Evolutionary conservation across 2,888 invertebrate genomes (phyloP).

Genomic region (Euclidia mi): DNA sequence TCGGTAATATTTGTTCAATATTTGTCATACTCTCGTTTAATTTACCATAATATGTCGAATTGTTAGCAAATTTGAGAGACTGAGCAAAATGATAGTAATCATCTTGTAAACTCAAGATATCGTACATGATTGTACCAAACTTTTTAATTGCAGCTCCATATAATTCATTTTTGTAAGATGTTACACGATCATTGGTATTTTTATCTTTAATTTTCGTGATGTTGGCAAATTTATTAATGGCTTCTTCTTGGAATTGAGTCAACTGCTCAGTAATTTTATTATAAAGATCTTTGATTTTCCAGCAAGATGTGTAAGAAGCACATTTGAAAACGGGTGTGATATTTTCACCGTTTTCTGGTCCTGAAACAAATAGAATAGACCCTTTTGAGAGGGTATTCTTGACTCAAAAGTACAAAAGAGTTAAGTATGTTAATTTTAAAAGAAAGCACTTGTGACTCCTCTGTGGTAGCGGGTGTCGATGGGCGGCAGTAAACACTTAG

Average conservation of each 20-base stretch:
- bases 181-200: constrained; percentile 37
- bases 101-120: constrained; percentile 65
- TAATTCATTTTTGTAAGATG: constrained; percentile 46
- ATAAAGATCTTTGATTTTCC: constrained; percentile 7
- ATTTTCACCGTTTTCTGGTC: not conserved
- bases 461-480: too few species aligned
- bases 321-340: not conserved
- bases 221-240: not conserved
- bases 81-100: constrained; percentile 58
- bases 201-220: constrained; percentile 25
- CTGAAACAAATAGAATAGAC: not conserved
- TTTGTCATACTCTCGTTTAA: constrained; percentile 19
- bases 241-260: constrained; percentile 21
- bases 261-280: constrained; percentile 42
- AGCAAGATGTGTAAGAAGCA: not conserved
- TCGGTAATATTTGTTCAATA: constrained; percentile 21
- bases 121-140: constrained; percentile 65
- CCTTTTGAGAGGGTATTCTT: too few species aligned
- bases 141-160: constrained; percentile 57
- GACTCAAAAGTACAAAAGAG: too few species aligned
- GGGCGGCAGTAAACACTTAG: too few species aligned
- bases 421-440: too few species aligned
- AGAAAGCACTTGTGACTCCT: too few species aligned
- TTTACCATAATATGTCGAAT: constrained; percentile 1
- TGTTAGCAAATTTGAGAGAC: constrained; percentile 22